Conservation (phyloP, 2,888 invertebrate species). For the Acanthosepion lycidas region DNA sequence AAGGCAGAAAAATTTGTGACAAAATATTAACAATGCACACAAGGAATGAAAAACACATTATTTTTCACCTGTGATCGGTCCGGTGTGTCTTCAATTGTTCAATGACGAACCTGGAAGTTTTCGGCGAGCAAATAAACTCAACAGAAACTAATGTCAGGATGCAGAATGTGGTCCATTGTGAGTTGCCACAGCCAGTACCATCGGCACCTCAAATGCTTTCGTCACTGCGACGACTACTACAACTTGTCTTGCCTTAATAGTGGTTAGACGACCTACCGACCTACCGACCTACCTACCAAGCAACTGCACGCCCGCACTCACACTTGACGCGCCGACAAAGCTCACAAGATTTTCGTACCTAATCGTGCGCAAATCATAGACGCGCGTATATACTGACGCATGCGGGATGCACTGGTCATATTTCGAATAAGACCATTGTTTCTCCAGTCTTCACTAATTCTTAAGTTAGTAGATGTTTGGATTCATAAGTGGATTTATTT, state of each 20-base stretch:
- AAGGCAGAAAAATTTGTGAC: background rate
- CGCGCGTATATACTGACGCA: background rate
- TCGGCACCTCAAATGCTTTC: background rate
- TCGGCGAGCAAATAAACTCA: background rate
- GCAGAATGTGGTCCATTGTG: background rate
- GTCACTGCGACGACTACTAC: background rate
- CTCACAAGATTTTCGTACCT: slow-evolving; percentile 42
- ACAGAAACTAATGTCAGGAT: background rate
- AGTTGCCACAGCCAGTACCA: background rate
- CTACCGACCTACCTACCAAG: slow-evolving; percentile 5
- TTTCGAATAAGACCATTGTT: no score
- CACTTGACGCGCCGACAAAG: slow-evolving; percentile 49
- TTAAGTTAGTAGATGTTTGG: no score
- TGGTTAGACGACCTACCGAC: slow-evolving; percentile 33
- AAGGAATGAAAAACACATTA: background rate
- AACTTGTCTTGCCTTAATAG: slow-evolving; percentile 17
- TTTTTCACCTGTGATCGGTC: background rate
- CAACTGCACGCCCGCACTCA: slow-evolving; percentile 48
- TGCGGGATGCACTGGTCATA: no score
- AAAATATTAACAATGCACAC: background rate
- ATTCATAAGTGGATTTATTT: background rate
- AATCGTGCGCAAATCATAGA: background rate
- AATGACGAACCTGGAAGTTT: background rate
- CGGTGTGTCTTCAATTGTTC: background rate
- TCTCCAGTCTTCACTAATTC: no score